These are phyloP conservation scores for Bombus vancouverensis DNA, from an alignment of 1,140 invertebrate genomes.

Conservation along the genomic window DNA sequence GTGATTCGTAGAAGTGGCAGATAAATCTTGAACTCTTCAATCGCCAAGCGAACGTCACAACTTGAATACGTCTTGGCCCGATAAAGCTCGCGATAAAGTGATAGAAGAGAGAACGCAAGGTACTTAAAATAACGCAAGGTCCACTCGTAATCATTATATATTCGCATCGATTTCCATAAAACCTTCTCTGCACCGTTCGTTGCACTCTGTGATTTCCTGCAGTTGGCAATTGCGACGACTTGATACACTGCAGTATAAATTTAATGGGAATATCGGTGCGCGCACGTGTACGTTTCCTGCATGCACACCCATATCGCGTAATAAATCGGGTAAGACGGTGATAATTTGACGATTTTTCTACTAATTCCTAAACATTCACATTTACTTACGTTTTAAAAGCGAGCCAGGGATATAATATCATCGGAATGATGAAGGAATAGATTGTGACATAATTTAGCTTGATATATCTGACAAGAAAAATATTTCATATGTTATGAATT, in stretches of 20 bases:
- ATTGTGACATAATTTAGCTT: not conserved
- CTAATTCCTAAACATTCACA: not conserved
- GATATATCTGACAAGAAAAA: no score
- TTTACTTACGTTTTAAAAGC: not conserved
- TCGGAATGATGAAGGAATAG: not conserved
- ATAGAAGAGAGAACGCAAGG: not conserved
- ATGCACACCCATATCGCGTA: not conserved
- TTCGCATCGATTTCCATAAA: constrained; percentile 58
- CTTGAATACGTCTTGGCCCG: not conserved
- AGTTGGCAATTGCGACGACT: constrained; percentile 42
- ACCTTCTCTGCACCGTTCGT: constrained; percentile 20
- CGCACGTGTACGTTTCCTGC: no score
- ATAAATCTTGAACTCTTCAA: not conserved
- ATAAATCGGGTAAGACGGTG: not conserved
- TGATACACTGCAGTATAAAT: constrained; percentile 43
- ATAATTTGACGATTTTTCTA: not conserved
- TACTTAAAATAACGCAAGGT: constrained; percentile 32
- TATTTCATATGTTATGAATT: no score
- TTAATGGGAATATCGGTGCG: constrained; percentile 7
- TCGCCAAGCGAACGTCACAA: no score
- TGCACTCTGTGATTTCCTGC: constrained; percentile 36
- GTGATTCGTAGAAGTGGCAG: not conserved
- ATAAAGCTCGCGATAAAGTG: not conserved
- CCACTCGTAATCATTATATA: constrained; percentile 47
- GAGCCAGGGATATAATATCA: not conserved